Evolutionary conservation across 2,113 vertebrate genomes (phyloP).

Genomic region (Pogonocichla stellata): DNA sequence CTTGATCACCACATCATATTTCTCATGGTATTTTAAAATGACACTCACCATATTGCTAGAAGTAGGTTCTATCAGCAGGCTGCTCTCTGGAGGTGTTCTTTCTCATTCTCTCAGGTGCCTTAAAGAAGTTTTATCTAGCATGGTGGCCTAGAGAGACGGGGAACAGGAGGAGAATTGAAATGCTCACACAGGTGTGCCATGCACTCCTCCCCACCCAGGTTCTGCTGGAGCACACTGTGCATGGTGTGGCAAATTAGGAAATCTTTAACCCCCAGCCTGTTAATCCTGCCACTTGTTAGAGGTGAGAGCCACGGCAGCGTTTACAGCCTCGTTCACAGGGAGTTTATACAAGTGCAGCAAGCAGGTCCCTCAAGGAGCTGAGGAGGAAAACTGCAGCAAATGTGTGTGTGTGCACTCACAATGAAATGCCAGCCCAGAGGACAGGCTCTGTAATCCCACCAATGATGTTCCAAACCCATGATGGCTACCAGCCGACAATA

Average conservation of each 20-base stretch:
- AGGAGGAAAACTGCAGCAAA: slow-evolving; percentile 68
- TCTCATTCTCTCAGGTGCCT: slow-evolving; percentile 40
- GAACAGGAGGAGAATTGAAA: not conserved
- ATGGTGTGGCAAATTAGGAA: not conserved
- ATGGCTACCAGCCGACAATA: slow-evolving; percentile 93
- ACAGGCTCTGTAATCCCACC: slow-evolving; percentile 89
- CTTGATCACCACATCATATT: slow-evolving; percentile 49
- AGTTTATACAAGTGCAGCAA: slow-evolving; percentile 73
- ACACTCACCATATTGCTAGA: slow-evolving; percentile 34
- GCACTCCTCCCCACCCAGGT: not conserved
- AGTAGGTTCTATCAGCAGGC: slow-evolving; percentile 42
- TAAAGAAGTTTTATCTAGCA: slow-evolving; percentile 57
- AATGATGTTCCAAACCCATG: slow-evolving; percentile 87
- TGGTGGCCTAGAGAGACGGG: slow-evolving; percentile 9
- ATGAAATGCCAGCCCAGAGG: slow-evolving; percentile 82
- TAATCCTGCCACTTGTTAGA: not conserved
- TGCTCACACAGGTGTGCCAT: not conserved
- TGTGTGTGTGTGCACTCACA: slow-evolving; percentile 59
- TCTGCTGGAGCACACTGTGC: not conserved
- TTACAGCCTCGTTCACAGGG: slow-evolving; percentile 37
- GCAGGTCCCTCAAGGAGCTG: slow-evolving; percentile 71
- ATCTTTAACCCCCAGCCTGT: not conserved
- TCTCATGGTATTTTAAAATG: slow-evolving; percentile 56
- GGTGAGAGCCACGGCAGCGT: not conserved
- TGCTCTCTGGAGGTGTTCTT: slow-evolving; percentile 31